phyloP scores from a whole-genome alignment of 2,797 vertebrate genomes.

The Eupleurogrammus muticus region DNA sequence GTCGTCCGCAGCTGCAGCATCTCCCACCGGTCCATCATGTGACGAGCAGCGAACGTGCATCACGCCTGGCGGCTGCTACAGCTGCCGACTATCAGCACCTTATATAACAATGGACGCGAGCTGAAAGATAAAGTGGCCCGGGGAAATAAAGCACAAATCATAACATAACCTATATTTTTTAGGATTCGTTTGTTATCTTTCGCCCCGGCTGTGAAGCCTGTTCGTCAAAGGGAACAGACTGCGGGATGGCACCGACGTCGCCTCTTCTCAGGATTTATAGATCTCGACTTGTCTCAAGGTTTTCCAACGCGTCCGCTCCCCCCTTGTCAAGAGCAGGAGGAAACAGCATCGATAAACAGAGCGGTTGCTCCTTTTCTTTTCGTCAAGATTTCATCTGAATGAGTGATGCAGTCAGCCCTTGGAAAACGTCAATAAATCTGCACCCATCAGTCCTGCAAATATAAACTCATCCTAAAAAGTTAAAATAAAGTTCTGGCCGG shows the following conservation, averaged over 20 bases:
- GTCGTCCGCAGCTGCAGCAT: conserved; percentile 48
- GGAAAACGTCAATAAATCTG: conserved; percentile 30
- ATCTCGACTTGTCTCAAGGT: conserved; percentile 14
- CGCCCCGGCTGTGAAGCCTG: neutral
- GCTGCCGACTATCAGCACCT: conserved; percentile 49
- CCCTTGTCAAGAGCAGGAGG: conserved; percentile 12
- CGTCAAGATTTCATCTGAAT: conserved; percentile 13
- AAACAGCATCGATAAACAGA: conserved; percentile 7
- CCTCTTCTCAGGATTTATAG: conserved; percentile 13
- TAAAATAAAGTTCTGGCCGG: conserved; percentile 9
- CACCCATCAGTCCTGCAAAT: conserved; percentile 9
- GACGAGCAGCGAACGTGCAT: conserved; percentile 42
- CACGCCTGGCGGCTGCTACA: conserved; percentile 43
- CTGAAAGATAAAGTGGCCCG: conserved; percentile 34
- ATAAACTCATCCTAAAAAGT: conserved; percentile 25
- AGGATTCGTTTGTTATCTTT: conserved; percentile 16
- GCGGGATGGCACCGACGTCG: conserved; percentile 25
- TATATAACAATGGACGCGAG: conserved; percentile 42
- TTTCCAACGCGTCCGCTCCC: conserved; percentile 25
- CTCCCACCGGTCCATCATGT: conserved; percentile 49
- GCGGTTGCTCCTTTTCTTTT: conserved; percentile 1
- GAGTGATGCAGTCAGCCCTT: neutral
- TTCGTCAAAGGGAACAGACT: conserved; percentile 30
- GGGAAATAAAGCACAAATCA: conserved; percentile 16
- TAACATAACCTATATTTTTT: conserved; percentile 3